phyloP scores from a whole-genome alignment of 1,140 invertebrate species.

The Semibalanus balanoides region DNA sequence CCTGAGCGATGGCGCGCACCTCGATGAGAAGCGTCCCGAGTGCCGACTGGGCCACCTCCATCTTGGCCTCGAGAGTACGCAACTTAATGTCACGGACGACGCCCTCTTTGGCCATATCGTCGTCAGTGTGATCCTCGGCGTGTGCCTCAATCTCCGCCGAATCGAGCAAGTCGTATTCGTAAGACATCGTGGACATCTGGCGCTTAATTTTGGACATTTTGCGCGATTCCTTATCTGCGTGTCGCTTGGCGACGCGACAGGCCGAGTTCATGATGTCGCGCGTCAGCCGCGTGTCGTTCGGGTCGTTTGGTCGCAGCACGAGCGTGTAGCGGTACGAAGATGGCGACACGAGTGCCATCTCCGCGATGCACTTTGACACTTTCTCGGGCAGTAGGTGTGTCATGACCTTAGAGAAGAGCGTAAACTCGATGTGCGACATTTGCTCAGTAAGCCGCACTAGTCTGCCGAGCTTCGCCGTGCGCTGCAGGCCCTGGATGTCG shows the following conservation, averaged over 20 bases:
- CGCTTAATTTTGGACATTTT: neutral
- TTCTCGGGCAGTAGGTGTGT: neutral
- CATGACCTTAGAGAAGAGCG: conserved; percentile 42
- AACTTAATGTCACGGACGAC: neutral
- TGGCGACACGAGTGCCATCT: neutral
- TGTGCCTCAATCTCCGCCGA: too few relatives aligned
- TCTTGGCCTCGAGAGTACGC: neutral
- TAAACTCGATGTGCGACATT: conserved; percentile 58
- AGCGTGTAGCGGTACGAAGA: neutral
- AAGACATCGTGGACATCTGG: neutral
- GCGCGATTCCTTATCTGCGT: neutral
- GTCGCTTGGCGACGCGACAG: neutral
- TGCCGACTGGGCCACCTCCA: neutral
- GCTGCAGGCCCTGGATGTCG: conserved; percentile 66
- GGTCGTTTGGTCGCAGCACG: neutral
- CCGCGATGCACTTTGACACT: neutral
- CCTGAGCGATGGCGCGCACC: neutral
- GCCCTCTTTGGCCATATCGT: neutral
- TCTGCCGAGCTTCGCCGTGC: conserved; percentile 59
- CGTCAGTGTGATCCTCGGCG: neutral
- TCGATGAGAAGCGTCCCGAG: neutral
- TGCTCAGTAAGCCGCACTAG: conserved; percentile 65
- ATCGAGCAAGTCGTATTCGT: neutral
- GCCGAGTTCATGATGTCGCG: neutral
- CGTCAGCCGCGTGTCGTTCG: neutral